These are phyloP conservation scores for Plectus sambesii DNA, from an alignment of 1,140 invertebrate species.

Conservation along the genomic window DNA sequence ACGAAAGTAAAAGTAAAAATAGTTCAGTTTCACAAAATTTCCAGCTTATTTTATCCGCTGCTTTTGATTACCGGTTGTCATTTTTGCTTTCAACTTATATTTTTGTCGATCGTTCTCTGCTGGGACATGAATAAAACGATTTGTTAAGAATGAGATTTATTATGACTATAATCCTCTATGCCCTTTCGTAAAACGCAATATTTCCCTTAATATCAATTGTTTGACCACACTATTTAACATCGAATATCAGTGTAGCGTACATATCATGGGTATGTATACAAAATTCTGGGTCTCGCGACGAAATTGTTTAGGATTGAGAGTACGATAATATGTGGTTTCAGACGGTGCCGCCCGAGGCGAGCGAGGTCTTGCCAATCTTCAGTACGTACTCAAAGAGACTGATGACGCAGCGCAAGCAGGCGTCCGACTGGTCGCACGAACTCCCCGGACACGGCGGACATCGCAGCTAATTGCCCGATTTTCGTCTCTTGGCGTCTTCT, in stretches of 20 bases:
- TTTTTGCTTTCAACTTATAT: background rate
- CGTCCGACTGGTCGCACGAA: conserved; percentile 35
- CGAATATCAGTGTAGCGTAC: background rate
- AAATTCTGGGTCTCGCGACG: too few species aligned
- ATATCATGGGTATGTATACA: too few species aligned
- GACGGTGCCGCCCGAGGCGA: conserved; percentile 41
- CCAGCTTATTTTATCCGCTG: background rate
- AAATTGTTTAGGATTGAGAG: background rate
- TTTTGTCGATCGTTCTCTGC: conserved; percentile 6
- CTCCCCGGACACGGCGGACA: conserved; percentile 23
- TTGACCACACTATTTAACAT: background rate
- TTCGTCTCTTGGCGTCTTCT: too few species aligned
- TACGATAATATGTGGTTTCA: conserved; percentile 6
- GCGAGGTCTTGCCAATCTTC: conserved; percentile 41
- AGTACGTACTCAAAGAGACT: conserved; percentile 37
- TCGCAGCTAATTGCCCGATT: too few species aligned
- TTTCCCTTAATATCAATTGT: background rate
- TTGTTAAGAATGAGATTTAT: background rate
- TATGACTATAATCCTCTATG: background rate
- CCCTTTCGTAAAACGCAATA: background rate
- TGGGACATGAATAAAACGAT: too few species aligned
- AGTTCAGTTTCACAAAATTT: background rate
- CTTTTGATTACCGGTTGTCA: background rate
- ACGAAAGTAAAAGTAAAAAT: background rate
- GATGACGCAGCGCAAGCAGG: conserved; percentile 33